Conservation (phyloP, 2,113 vertebrate genomes). For the Peromyscus polionotus region DNA sequence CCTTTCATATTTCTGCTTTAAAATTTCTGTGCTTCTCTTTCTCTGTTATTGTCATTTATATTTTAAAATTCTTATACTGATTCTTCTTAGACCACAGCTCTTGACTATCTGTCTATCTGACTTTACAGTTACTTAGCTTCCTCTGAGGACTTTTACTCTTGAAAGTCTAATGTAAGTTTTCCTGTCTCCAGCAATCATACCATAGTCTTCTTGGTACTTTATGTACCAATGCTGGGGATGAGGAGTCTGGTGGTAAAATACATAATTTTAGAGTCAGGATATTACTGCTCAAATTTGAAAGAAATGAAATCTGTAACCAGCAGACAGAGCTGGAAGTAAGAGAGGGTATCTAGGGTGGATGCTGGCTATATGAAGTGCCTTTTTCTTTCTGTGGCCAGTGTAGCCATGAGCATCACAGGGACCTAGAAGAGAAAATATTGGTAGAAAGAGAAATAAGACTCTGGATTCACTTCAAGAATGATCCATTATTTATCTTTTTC, state of each 20-base stretch:
- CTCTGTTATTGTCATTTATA: neutral
- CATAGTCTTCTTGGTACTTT: neutral
- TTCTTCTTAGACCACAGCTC: neutral
- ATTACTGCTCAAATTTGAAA: neutral
- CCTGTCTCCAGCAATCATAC: neutral
- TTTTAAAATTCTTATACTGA: neutral
- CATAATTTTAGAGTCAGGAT: neutral
- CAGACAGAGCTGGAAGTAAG: neutral
- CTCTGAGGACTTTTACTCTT: neutral
- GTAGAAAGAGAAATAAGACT: too few relatives aligned
- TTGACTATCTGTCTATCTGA: neutral
- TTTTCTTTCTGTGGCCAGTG: neutral
- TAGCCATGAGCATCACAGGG: too few relatives aligned
- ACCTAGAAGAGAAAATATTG: too few relatives aligned
- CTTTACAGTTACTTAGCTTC: neutral
- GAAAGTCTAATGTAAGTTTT: neutral
- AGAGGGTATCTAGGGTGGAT: neutral
- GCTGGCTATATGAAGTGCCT: neutral
- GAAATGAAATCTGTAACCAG: neutral
- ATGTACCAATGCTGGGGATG: neutral
- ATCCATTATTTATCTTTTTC: too few relatives aligned
- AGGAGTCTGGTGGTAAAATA: neutral
- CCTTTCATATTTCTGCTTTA: neutral
- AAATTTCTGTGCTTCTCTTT: neutral
- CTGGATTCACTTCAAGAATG: too few relatives aligned